A percentile compares a stretch with the other conserved stretches of the same genome.
These are phyloP conservation scores for Phania funesta DNA, from an alignment of 2,888 invertebrate genomes.

Conservation along the genomic window DNA sequence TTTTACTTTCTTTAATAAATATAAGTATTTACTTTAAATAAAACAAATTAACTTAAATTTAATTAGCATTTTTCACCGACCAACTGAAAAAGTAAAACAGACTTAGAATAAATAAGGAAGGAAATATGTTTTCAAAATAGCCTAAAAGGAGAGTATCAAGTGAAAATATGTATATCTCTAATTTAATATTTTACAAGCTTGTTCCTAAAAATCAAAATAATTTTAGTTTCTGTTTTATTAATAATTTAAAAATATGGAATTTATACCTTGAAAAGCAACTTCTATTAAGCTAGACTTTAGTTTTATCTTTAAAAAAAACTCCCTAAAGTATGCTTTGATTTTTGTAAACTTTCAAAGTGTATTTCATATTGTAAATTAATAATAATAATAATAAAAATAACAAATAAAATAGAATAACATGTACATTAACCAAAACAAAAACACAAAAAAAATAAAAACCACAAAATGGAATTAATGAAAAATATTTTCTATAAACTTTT, in stretches of 20 bases:
- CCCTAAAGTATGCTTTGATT: conserved; percentile 47
- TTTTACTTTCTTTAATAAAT: no score
- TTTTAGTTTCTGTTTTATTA: conserved; percentile 56
- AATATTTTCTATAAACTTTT: conserved; percentile 30
- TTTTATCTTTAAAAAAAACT: conserved; percentile 29
- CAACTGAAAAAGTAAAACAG: no score
- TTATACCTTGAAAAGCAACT: conserved; percentile 9
- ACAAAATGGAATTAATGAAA: conserved; percentile 25
- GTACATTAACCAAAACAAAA: conserved; percentile 27
- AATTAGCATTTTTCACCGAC: no score
- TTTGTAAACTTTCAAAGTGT: conserved; percentile 7
- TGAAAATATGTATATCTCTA: no score
- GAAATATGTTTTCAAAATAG: no score
- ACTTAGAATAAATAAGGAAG: no score
- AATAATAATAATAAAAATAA: neutral
- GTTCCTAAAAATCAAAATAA: conserved; percentile 67
- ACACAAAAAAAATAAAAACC: neutral
- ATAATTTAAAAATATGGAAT: conserved; percentile 15
- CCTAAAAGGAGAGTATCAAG: no score
- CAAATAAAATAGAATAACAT: conserved; percentile 3
- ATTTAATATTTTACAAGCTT: conserved; percentile 45
- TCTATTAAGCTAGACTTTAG: conserved; percentile 48
- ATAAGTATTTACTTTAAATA: no score
- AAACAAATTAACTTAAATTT: no score
- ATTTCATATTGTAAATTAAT: conserved; percentile 47